Percentiles rank a stretch among this genome's conserved stretches.
Evolutionary conservation across 2,888 invertebrate genomes (phyloP).

Genomic region (Cheilosia impressa): DNA sequence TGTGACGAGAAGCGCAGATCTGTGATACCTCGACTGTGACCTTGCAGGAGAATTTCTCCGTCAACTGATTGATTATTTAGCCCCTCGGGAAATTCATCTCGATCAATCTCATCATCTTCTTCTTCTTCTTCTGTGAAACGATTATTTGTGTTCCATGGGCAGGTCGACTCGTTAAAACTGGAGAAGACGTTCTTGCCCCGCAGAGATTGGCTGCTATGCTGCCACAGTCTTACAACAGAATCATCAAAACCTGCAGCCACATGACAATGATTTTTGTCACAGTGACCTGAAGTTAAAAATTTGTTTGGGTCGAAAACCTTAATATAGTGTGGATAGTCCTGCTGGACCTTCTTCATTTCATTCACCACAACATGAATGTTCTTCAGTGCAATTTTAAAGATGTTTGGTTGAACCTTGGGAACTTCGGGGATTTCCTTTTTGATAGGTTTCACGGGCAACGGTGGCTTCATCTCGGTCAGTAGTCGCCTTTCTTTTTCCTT

Average conservation of each 20-base stretch:
- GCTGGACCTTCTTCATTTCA: slow-evolving; percentile 62
- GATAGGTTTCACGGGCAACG: slow-evolving; percentile 21
- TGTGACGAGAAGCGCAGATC: slow-evolving; percentile 85
- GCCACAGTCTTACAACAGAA: slow-evolving; percentile 82
- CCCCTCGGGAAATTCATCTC: slow-evolving; percentile 79
- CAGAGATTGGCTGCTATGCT: slow-evolving; percentile 80
- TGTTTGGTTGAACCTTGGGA: slow-evolving; percentile 61
- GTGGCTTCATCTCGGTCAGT: slow-evolving; percentile 58
- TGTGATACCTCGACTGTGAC: slow-evolving; percentile 89
- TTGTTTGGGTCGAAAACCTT: slow-evolving; percentile 76
- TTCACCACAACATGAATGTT: slow-evolving; percentile 44
- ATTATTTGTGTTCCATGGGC: slow-evolving; percentile 81
- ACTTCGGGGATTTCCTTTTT: slow-evolving; percentile 38
- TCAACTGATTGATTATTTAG: slow-evolving; percentile 81
- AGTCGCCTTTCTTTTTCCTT: slow-evolving; percentile 51
- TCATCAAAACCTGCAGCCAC: slow-evolving; percentile 82
- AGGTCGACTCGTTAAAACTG: slow-evolving; percentile 77
- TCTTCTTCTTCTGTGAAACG: slow-evolving; percentile 77
- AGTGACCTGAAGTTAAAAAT: slow-evolving; percentile 78
- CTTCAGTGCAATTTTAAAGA: slow-evolving; percentile 56
- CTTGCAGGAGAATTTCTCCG: slow-evolving; percentile 87
- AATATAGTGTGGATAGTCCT: slow-evolving; percentile 66
- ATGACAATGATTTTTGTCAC: slow-evolving; percentile 82
- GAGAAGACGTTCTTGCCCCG: slow-evolving; percentile 81
- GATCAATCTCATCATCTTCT: slow-evolving; percentile 55